A percentile compares a stretch with the other conserved stretches of the same genome.
These are phyloP conservation scores for Galaxias olidus DNA, from an alignment of 2,797 vertebrate genomes.

Conservation along the genomic window DNA sequence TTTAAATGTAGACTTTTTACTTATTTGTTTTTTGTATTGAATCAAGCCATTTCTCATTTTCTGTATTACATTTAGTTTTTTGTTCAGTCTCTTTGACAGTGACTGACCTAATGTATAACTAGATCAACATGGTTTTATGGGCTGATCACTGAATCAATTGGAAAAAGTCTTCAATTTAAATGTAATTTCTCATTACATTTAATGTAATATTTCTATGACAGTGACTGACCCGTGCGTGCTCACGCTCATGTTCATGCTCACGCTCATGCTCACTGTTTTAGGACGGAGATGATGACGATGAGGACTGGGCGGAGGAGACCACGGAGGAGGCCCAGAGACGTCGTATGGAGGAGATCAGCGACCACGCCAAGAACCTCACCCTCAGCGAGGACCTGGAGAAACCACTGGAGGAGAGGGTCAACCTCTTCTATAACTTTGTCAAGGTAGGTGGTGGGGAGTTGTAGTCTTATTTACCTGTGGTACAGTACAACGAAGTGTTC, in stretches of 20 bases:
- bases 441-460: conserved; percentile 78
- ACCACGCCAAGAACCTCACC: conserved; percentile 95
- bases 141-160: too few relatives aligned
- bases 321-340: conserved; percentile 95
- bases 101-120: too few relatives aligned
- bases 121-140: too few relatives aligned
- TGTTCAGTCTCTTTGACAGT: too few relatives aligned
- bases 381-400: conserved; percentile 96
- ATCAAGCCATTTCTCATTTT: too few relatives aligned
- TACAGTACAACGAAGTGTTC: too few relatives aligned
- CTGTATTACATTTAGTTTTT: too few relatives aligned
- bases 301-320: conserved; percentile 98
- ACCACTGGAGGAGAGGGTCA: conserved; percentile 93
- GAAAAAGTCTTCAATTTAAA: too few relatives aligned
- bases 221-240: not conserved
- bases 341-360: conserved; percentile 98
- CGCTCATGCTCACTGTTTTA: conserved; percentile 30
- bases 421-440: conserved; percentile 96
- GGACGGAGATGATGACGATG: conserved; percentile 89
- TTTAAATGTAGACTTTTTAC: too few relatives aligned
- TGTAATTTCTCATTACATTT: too few relatives aligned
- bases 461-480: too few relatives aligned
- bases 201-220: not conserved
- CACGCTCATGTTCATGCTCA: not conserved
- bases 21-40: too few relatives aligned